Conservation (phyloP, 2,888 invertebrate genomes). For the Galerucella nymphaeae region DNA sequence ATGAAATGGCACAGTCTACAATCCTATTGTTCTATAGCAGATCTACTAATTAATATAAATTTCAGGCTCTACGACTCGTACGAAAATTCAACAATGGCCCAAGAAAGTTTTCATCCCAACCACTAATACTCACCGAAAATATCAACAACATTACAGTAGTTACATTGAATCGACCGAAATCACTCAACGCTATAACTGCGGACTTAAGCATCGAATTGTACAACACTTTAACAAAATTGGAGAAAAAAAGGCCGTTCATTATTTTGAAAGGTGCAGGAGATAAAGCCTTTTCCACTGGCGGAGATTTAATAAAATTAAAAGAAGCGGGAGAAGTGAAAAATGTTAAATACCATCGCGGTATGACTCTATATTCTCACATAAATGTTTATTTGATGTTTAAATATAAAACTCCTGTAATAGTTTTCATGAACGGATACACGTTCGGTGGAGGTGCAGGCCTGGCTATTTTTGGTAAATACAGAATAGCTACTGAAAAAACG, state of each 20-base stretch:
- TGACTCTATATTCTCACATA: constrained; percentile 77
- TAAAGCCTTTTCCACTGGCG: constrained; percentile 98
- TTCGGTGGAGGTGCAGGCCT: constrained; percentile 98
- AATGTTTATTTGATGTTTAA: constrained; percentile 86
- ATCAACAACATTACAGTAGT: constrained; percentile 68
- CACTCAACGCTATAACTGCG: constrained; percentile 80
- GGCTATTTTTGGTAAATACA: constrained; percentile 92
- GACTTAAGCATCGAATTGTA: constrained; percentile 76
- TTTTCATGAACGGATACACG: constrained; percentile 93
- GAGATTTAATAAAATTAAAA: constrained; percentile 82
- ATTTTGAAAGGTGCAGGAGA: constrained; percentile 70
- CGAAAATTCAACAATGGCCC: not conserved
- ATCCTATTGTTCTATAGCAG: no score
- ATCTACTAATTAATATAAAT: not conserved
- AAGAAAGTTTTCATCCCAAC: constrained; percentile 3
- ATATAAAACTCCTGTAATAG: constrained; percentile 89
- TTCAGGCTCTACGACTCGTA: not conserved
- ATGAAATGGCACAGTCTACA: no score
- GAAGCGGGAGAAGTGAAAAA: constrained; percentile 59
- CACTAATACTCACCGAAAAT: constrained; percentile 2
- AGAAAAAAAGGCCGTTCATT: constrained; percentile 66
- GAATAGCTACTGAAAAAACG: constrained; percentile 94
- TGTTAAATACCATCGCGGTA: constrained; percentile 66
- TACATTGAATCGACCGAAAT: constrained; percentile 78
- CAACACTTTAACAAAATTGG: constrained; percentile 71